phyloP scores from a whole-genome alignment of 2,888 invertebrate genomes.

The Dascillus cervinus region DNA sequence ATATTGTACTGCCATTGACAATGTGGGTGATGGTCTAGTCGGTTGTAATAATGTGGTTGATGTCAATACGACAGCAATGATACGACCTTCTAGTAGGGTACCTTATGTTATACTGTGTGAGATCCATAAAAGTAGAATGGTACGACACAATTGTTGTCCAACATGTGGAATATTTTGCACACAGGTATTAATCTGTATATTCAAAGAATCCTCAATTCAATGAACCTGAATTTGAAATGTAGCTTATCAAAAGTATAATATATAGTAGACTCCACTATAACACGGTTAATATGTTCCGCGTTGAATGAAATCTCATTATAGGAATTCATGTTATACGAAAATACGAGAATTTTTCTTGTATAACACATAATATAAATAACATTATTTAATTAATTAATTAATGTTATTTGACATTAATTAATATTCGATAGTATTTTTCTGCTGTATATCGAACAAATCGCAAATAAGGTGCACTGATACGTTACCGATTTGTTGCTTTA shows the following conservation, averaged over 20 bases:
- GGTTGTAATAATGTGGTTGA: slow-evolving; percentile 71
- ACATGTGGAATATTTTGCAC: slow-evolving; percentile 86
- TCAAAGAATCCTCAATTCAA: not conserved
- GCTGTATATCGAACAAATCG: too few relatives aligned
- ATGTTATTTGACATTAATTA: too few relatives aligned
- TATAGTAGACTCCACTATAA: too few relatives aligned
- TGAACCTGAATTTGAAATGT: too few relatives aligned
- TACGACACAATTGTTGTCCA: slow-evolving; percentile 81
- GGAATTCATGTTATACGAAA: not conserved
- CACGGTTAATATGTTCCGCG: slow-evolving; percentile 1
- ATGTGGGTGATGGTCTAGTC: slow-evolving; percentile 63
- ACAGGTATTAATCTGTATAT: slow-evolving; percentile 51
- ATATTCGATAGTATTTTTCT: too few relatives aligned
- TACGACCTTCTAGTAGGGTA: slow-evolving; percentile 64
- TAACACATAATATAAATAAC: too few relatives aligned
- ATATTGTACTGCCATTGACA: slow-evolving; percentile 70
- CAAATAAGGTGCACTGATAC: too few relatives aligned
- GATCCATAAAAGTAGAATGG: slow-evolving; percentile 66
- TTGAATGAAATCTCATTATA: slow-evolving; percentile 2
- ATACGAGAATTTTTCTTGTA: too few relatives aligned
- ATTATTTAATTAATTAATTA: too few relatives aligned
- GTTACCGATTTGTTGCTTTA: too few relatives aligned
- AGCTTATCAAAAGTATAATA: too few relatives aligned
- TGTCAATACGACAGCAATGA: slow-evolving; percentile 49
- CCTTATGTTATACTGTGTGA: slow-evolving; percentile 76